Percentiles rank a stretch among this genome's conserved stretches.
phyloP scores from a whole-genome alignment of 2,888 invertebrate genomes.

The Seira ritae region DNA sequence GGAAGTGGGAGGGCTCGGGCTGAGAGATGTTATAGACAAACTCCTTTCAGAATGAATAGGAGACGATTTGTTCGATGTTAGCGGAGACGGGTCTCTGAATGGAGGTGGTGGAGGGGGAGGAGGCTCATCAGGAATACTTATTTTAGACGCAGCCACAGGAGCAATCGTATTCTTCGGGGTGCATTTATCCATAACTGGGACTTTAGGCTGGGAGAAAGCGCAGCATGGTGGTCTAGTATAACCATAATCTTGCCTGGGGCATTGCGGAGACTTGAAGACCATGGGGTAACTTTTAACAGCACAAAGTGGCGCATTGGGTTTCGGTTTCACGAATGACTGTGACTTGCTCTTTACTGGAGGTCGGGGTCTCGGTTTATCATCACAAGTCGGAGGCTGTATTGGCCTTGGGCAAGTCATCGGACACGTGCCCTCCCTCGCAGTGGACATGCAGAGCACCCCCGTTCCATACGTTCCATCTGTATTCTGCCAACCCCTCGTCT shows the following conservation, averaged over 20 bases:
- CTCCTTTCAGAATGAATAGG: not conserved
- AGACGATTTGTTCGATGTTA: not conserved
- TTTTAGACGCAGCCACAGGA: not conserved
- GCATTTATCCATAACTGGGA: no score
- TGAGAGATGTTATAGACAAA: not conserved
- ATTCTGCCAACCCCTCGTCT: not conserved
- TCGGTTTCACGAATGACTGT: no score
- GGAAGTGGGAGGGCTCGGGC: conserved; percentile 4
- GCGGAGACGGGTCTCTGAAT: not conserved
- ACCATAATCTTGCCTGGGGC: no score
- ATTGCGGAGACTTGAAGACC: no score
- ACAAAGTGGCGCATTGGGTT: no score
- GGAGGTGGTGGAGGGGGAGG: conserved; percentile 20
- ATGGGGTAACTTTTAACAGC: no score
- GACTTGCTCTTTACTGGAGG: no score
- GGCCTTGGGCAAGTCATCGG: no score
- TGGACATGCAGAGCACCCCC: conserved; percentile 12
- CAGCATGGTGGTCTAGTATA: no score
- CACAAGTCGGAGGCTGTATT: no score
- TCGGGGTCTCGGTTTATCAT: no score
- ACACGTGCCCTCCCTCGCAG: not conserved
- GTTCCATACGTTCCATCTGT: not conserved
- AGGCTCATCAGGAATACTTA: not conserved
- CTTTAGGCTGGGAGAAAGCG: no score
- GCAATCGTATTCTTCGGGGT: not conserved